Base-by-base conservation (phyloP, 2,113 vertebrate genomes). In the Charina bottae region DNA sequence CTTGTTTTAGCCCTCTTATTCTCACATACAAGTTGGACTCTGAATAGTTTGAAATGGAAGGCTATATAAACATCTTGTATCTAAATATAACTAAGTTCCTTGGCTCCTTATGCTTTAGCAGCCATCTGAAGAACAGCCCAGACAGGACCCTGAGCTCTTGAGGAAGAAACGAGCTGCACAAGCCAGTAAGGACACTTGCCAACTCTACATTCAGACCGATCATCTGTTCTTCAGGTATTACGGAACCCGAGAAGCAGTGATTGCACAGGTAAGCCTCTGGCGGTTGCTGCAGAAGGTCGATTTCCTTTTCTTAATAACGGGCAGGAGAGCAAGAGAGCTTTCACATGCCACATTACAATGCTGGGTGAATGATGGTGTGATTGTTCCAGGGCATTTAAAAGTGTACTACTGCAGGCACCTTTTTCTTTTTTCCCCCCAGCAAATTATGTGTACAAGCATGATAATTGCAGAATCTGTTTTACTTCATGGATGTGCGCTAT, bases 141-240 rank as follows among this genome's bases (percentile, higher is more conserved):
- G 88, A 13, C 94, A 92, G 28, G 97, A 96, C 72, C 98, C 99
- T 26, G 97, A 99, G 93, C 96, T 98, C 93, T 96, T 99, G 94
- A 98, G 99, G 94, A 99, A 91, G 93, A 99, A 98, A 58, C 98
- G 99, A 94, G 99, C 99, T 9, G 97, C 98, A 3, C 98, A 97
- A 91, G 98, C 97, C 89, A 98, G 99, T 95, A 99, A 98, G 94
- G 99, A 99, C 95, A 99, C 99, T 0, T 99, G 99, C 90, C 99
- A 99, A 96, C 98, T 99, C 56, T 99, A 98, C 92, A 99, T 99
- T 96, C 99, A 99, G 97, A 99, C 99, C 0, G 99, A 99, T 95
- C 99, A 99, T 94, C 96, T 99, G 4, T 99, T 99, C 95, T 98
- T 94, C 93, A 98, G 97, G 87, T 98, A 98, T 94, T 99, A 99